Percentiles rank a stretch among this genome's conserved stretches.
Evolutionary conservation across 2,113 vertebrate genomes (phyloP).

Genomic region (Lagopus leucura): DNA sequence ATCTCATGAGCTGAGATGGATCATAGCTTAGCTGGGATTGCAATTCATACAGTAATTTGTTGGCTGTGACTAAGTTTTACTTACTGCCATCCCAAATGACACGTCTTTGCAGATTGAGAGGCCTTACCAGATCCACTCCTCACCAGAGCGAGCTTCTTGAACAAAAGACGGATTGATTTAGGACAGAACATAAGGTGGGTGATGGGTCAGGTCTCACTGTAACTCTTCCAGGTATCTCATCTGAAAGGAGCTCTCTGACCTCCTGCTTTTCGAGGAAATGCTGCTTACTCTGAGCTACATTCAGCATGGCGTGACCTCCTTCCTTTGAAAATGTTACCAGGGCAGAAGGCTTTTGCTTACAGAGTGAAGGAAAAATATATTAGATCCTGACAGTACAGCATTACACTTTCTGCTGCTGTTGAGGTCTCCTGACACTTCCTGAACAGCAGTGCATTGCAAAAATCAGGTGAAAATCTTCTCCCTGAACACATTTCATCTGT

Average conservation of each 20-base stretch:
- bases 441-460: not conserved
- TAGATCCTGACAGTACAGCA: not conserved
- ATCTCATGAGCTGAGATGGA: not conserved
- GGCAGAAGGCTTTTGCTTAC: constrained; percentile 13
- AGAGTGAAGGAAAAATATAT: not conserved
- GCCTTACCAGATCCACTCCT: not conserved
- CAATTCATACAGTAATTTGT: not conserved
- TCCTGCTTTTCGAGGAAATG: not conserved
- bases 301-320: constrained; percentile 12
- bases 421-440: not conserved
- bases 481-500: constrained; percentile 12
- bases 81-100: not conserved
- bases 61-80: not conserved
- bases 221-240: not conserved
- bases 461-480: not conserved
- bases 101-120: not conserved
- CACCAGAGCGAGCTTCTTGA: not conserved
- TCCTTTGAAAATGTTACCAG: constrained; percentile 27
- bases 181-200: not conserved
- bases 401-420: not conserved
- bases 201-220: not conserved
- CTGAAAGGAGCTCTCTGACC: not conserved
- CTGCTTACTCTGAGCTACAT: not conserved
- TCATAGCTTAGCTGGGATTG: not conserved
- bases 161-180: not conserved